phyloP scores from a whole-genome alignment of 1,140 invertebrate species.

The Dendrolimus punctatus region DNA sequence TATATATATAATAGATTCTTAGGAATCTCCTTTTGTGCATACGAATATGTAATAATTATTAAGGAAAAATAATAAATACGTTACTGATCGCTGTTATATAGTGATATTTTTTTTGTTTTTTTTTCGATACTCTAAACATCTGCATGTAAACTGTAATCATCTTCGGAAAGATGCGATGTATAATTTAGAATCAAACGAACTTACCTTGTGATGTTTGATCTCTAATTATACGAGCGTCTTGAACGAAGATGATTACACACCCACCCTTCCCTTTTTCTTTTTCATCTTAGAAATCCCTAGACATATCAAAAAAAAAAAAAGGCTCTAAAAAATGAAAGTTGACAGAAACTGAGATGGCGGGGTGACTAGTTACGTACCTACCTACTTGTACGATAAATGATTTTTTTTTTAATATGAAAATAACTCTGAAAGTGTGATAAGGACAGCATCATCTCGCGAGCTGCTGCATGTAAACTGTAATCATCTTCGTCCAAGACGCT shows the following conservation, averaged over 20 bases:
- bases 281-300: background rate
- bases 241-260: constrained; percentile 16
- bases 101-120: constrained; percentile 6
- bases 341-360: background rate
- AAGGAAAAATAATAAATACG: too few relatives aligned
- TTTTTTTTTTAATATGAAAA: background rate
- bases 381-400: background rate
- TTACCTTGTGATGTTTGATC: constrained; percentile 5
- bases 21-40: too few relatives aligned
- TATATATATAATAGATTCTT: too few relatives aligned
- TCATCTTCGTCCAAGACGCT: constrained; percentile 9
- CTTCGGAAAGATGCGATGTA: constrained; percentile 9
- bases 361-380: background rate
- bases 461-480: constrained; percentile 11
- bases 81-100: constrained; percentile 4
- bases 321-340: constrained; percentile 2
- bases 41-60: too few relatives aligned
- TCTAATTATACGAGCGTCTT: constrained; percentile 10
- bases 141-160: constrained; percentile 6
- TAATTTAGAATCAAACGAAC: constrained; percentile 11
- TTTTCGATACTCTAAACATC: constrained; percentile 11
- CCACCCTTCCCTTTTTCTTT: constrained; percentile 4
- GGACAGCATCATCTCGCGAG: constrained; percentile 9
- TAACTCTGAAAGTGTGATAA: constrained; percentile 8
- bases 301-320: constrained; percentile 1